phyloP scores from a whole-genome alignment of 2,113 vertebrate species.

The Rallus limicola region DNA sequence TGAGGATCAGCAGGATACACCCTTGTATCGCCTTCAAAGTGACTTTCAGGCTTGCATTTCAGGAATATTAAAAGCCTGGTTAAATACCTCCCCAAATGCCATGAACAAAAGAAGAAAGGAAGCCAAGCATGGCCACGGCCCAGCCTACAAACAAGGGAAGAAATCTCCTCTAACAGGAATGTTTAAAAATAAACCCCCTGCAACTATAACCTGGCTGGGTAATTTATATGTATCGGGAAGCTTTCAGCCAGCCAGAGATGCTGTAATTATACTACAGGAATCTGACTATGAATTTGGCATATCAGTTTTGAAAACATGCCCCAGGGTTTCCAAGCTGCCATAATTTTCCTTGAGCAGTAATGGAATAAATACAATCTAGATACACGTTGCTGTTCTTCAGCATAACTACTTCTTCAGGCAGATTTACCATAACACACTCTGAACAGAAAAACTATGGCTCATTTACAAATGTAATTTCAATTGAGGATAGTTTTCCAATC shows the following conservation, averaged over 20 bases:
- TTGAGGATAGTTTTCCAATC: constrained; percentile 87
- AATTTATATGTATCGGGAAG: constrained; percentile 36
- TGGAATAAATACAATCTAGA: constrained; percentile 68
- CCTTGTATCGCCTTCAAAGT: neutral
- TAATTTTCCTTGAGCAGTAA: constrained; percentile 62
- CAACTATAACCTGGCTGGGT: neutral
- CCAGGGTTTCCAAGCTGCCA: constrained; percentile 33
- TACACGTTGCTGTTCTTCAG: constrained; percentile 65
- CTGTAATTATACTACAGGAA: constrained; percentile 34
- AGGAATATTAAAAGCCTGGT: neutral
- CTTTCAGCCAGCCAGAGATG: constrained; percentile 36
- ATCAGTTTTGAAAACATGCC: constrained; percentile 58
- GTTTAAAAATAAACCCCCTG: neutral
- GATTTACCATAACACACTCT: constrained; percentile 78
- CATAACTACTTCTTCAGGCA: constrained; percentile 74
- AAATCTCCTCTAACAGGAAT: neutral
- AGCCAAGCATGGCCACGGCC: neutral
- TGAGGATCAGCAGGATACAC: neutral
- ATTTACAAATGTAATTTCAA: constrained; percentile 94
- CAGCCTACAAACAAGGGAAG: neutral
- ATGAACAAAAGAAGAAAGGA: neutral
- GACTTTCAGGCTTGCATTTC: neutral
- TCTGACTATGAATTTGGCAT: constrained; percentile 44
- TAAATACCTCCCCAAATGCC: neutral
- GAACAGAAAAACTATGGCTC: constrained; percentile 86